A percentile compares a stretch with the other conserved stretches of the same genome.
Conservation (phyloP, 2,797 vertebrate species). For the Pterois miles region DNA sequence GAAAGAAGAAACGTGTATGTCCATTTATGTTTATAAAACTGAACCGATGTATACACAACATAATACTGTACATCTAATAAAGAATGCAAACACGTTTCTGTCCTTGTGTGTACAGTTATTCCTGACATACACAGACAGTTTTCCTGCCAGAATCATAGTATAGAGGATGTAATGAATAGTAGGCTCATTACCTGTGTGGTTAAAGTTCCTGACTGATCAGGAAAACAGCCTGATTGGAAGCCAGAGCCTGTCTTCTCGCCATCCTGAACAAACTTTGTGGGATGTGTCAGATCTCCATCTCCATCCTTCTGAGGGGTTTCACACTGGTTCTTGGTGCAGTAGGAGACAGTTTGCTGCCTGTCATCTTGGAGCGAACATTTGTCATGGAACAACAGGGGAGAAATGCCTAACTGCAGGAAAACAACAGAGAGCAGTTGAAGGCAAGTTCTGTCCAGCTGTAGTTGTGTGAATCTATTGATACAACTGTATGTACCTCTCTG, state of each 20-base stretch:
- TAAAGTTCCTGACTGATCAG: constrained; percentile 50
- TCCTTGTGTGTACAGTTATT: background rate
- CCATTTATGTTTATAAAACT: no score
- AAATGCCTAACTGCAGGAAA: constrained; percentile 73
- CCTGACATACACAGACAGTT: no score
- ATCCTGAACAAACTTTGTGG: constrained; percentile 55
- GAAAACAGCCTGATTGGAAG: constrained; percentile 58
- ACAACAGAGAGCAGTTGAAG: constrained; percentile 1
- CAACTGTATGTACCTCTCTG: constrained; percentile 77
- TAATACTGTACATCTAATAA: no score
- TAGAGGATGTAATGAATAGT: background rate
- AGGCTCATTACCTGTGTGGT: constrained; percentile 75
- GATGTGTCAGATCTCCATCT: background rate
- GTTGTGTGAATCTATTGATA: background rate
- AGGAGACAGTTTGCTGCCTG: background rate
- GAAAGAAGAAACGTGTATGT: no score
- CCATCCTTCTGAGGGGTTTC: background rate
- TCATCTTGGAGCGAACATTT: constrained; percentile 7
- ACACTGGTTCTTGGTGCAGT: background rate
- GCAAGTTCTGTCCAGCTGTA: background rate
- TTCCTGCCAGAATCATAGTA: background rate
- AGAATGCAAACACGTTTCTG: no score
- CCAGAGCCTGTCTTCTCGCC: constrained; percentile 48
- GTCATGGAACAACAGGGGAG: constrained; percentile 80
- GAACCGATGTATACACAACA: no score